Evolutionary conservation across 2,888 invertebrate genomes (phyloP), one percentile per base, ranked within the genome.

Genomic region (Hedya salicella): DNA sequence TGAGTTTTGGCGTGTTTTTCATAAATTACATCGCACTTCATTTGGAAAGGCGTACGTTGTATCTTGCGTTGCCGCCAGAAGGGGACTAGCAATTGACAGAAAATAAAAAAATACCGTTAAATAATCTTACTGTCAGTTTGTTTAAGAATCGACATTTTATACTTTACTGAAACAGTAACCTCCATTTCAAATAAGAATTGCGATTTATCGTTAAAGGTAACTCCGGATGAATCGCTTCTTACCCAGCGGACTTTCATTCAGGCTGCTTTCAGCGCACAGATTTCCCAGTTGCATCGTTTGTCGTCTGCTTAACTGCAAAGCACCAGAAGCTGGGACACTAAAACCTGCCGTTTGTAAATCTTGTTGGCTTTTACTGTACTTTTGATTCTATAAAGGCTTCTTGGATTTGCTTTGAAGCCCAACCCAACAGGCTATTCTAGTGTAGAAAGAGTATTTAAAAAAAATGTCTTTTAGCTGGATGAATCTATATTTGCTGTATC

Each of bases 271-370:
- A 72, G 70, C 62, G 71, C 76, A 75, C 73, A 84, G 84, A 86
- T 86, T 86, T 86, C 85, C 86, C 85, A 80, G 79, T 73, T 75
- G 86, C 77, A 76, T 80, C 82, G 82, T 86, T 83, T 80, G 78
- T 83, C 77, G 75, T 70, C 76, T 73, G 76, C 81, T 81, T 80
- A 79, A 80, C 78, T 78, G 70, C 76, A 76, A n/a, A 82, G 80
- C 78, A 80, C 71, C 73, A 76, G 75, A 74, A 74, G 71, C 75
- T 72, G 71, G 70, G 74, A 77, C 72, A 73, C 69, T 78, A 75
- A 78, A 78, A 77, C 73, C 78, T 70, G 70, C 71, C 74, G 71
- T 80, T 80, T 80, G 75, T 80, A 73, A 76, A 75, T 71, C 73
- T 71, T 60, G 63, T 57, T 62, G 39, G 50, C 64, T 64, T 67